A percentile compares a stretch with the other conserved stretches of the same genome.
Conservation (phyloP, 2,888 invertebrate species). For the Cetonia aurata region DNA sequence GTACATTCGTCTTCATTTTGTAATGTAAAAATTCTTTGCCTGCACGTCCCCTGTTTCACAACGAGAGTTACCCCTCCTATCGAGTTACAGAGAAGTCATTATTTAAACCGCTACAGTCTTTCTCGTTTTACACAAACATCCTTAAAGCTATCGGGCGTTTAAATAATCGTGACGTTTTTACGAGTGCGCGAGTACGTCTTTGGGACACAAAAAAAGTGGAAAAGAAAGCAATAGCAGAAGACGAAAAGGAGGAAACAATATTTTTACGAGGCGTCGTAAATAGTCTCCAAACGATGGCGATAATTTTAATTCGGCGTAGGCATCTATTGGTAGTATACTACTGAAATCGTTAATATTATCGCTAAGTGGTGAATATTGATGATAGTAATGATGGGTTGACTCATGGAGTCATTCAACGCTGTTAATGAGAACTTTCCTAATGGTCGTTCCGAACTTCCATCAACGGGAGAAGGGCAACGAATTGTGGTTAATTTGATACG, state of each 20-base stretch:
- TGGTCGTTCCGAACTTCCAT: constrained; percentile 41
- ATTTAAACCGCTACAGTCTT: constrained; percentile 51
- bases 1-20: constrained; percentile 28
- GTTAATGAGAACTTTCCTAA: constrained; percentile 45
- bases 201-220: constrained; percentile 10
- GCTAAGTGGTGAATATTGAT: constrained; percentile 42
- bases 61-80: constrained; percentile 44
- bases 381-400: constrained; percentile 41
- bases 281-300: constrained; percentile 47
- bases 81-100: constrained; percentile 49
- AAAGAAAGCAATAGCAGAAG: constrained; percentile 24
- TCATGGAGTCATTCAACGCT: constrained; percentile 42
- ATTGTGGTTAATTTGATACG: constrained; percentile 43
- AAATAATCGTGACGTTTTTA: constrained; percentile 61
- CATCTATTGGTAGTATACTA: not conserved
- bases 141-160: constrained; percentile 59
- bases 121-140: constrained; percentile 61
- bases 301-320: constrained; percentile 32
- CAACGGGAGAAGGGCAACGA: constrained; percentile 36
- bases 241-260: constrained; percentile 56
- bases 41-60: constrained; percentile 34
- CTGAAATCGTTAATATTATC: constrained; percentile 42
- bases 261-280: constrained; percentile 56
- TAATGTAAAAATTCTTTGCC: constrained; percentile 30
- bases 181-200: constrained; percentile 47